Base-by-base conservation (phyloP, 2,888 invertebrate species). In the Rhyacophila evoluta region DNA sequence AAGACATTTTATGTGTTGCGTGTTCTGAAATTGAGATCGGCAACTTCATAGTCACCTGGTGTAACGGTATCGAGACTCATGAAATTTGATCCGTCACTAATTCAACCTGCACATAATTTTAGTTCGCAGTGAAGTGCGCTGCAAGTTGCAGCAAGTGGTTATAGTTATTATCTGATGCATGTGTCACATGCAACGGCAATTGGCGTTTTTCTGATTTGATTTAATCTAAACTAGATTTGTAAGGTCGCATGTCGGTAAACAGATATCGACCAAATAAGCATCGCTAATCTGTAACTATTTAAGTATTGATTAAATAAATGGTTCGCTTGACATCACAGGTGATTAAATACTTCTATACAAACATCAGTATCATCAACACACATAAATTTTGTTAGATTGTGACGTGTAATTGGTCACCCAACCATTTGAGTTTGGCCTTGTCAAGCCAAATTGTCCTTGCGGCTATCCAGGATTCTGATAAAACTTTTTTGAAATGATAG, bases 201-300 rank as follows among this genome's bases (percentile, higher is more conserved):
- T 55, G 55, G 19, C 55, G 25, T 55, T n/a, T 15, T 55, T 55
- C 25, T 55, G 55, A 55, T 25, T 25, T 55, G 55, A 55, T 55
- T 55, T 55, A 19, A 55, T 55, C 55, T 19, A 41, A 19, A 41
- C 19, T 15, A 41, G 41, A 41, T 33, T 33, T 15, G 12, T 19
- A 25, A 19, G 19, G n/a, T 6, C 15, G 15, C 39, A 6, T n/a
- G 12, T 55, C 10, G 19, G 55, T 55, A 55, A 55, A 55, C 55
- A 55, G 19, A 55, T 55, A 55, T 55, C 55, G 55, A 55, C 55
- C 55, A 55, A 55, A 55, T 55, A 55, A 25, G 25, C 55, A 55
- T 19, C 10, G 55, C 55, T 25, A 55, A 55, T 55, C 10, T 55
- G 19, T 25, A 0, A 25, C 25, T 4, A 15, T 6, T 55, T 10